A percentile compares a stretch with the other conserved stretches of the same genome.
Conservation (phyloP, 2,797 vertebrate genomes). For the Pipistrellus nathusii region DNA sequence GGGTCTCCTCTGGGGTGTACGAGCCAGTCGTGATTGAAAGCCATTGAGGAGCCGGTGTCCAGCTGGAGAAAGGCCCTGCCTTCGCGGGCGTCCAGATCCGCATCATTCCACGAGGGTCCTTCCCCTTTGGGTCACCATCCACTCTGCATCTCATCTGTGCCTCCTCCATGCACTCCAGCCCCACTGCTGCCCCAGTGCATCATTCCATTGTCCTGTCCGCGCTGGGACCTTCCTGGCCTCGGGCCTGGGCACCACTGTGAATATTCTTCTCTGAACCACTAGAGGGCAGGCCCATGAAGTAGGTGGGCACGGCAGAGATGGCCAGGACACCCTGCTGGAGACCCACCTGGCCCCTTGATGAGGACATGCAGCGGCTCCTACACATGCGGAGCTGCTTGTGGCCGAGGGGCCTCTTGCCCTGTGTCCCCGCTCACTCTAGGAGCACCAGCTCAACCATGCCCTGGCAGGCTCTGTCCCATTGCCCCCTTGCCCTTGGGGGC, state of each 20-base stretch:
- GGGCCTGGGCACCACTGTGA: slow-evolving; percentile 88
- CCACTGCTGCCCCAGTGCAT: slow-evolving; percentile 70
- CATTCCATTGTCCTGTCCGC: slow-evolving; percentile 67
- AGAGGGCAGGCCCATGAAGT: slow-evolving; percentile 63
- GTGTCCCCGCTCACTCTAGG: neutral
- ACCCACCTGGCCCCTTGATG: neutral
- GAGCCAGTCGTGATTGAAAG: slow-evolving; percentile 98
- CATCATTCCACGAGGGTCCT: slow-evolving; percentile 86
- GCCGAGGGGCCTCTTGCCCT: neutral
- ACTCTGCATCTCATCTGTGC: slow-evolving; percentile 35
- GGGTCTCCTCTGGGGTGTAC: slow-evolving; percentile 94
- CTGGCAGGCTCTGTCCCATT: slow-evolving; percentile 2
- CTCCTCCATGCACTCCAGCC: slow-evolving; percentile 29
- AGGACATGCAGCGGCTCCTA: neutral
- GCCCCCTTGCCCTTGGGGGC: neutral
- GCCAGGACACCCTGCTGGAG: neutral
- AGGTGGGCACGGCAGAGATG: neutral
- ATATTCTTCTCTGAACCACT: slow-evolving; percentile 85
- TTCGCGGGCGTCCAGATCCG: neutral
- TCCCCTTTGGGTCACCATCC: neutral
- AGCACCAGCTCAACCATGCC: neutral
- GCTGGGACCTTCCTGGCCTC: slow-evolving; percentile 67
- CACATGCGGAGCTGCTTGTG: neutral
- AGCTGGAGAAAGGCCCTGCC: slow-evolving; percentile 81
- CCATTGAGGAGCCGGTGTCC: slow-evolving; percentile 90